Evolutionary conservation across 92 coral and sea anemone species (phyloP).

Genomic region (Zoanthus solanderi): DNA sequence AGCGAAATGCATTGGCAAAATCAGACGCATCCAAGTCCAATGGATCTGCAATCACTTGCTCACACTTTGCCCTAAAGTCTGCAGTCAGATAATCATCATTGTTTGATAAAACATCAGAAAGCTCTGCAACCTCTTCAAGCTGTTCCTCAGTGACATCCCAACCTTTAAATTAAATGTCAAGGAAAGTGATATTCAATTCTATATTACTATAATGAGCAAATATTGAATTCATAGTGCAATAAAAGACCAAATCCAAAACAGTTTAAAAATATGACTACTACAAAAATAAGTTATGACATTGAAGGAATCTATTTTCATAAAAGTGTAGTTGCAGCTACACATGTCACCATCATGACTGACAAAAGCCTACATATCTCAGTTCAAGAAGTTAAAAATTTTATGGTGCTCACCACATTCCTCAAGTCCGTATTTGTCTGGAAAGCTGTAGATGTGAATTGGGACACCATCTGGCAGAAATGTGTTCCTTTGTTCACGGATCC

Average conservation of each 20-base stretch:
- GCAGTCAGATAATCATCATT: slow-evolving; percentile 56
- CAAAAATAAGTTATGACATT: no score
- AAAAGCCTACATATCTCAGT: no score
- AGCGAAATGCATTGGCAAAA: slow-evolving; percentile 62
- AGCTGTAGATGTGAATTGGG: not conserved
- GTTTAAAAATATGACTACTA: no score
- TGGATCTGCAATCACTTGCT: slow-evolving; percentile 58
- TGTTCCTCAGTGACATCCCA: slow-evolving; percentile 57
- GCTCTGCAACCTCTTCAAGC: slow-evolving; percentile 59
- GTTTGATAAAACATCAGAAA: slow-evolving; percentile 53
- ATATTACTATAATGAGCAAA: not conserved
- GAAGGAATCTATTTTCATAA: no score
- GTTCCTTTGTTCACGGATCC: slow-evolving; percentile 3
- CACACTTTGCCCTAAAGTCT: slow-evolving; percentile 59
- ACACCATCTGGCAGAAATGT: not conserved
- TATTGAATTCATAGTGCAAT: no score
- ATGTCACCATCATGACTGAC: no score
- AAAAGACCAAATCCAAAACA: no score
- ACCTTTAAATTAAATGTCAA: slow-evolving; percentile 34
- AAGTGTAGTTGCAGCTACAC: no score
- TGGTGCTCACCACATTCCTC: not conserved
- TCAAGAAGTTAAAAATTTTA: no score
- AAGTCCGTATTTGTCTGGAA: not conserved
- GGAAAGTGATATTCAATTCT: not conserved
- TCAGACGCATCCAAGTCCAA: slow-evolving; percentile 52